Evolutionary conservation across 2,797 vertebrate species (phyloP).

Genomic region (Atherinosoma microstoma): DNA sequence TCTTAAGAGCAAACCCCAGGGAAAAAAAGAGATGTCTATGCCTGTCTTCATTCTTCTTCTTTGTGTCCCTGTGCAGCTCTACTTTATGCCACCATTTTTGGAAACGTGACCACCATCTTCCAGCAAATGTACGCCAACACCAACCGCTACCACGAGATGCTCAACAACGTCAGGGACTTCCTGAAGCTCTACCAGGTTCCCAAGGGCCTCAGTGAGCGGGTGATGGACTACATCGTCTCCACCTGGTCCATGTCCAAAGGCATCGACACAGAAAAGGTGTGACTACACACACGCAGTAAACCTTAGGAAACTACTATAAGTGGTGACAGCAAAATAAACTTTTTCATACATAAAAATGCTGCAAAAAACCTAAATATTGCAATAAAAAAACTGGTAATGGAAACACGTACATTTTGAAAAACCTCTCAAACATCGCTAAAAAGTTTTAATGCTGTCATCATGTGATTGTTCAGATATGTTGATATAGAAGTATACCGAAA

Average conservation of each 20-base stretch:
- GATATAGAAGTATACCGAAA: too few species aligned
- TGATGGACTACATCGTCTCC: constrained; percentile 98
- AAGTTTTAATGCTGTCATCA: too few species aligned
- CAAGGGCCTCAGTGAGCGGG: constrained; percentile 95
- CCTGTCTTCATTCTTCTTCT: background rate
- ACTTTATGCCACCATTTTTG: constrained; percentile 98
- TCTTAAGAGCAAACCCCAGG: too few species aligned
- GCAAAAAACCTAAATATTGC: too few species aligned
- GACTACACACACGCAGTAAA: background rate
- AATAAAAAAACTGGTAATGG: too few species aligned
- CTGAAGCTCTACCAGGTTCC: constrained; percentile 98
- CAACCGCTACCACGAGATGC: constrained; percentile 97
- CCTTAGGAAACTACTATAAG: too few species aligned
- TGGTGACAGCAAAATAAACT: too few species aligned
- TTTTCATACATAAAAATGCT: too few species aligned
- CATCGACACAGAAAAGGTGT: constrained; percentile 97
- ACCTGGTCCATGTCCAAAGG: constrained; percentile 99
- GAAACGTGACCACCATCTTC: constrained; percentile 98
- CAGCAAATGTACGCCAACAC: constrained; percentile 99
- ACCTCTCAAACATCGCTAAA: too few species aligned
- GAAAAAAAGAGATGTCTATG: too few species aligned
- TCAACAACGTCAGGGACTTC: constrained; percentile 96
- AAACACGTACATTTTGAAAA: too few species aligned
- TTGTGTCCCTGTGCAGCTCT: constrained; percentile 83
- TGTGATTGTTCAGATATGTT: too few species aligned